Evolutionary conservation across 2,888 invertebrate species (phyloP), one percentile per base, ranked within the genome.

Genomic region (Pseudolycoriella hygida): DNA sequence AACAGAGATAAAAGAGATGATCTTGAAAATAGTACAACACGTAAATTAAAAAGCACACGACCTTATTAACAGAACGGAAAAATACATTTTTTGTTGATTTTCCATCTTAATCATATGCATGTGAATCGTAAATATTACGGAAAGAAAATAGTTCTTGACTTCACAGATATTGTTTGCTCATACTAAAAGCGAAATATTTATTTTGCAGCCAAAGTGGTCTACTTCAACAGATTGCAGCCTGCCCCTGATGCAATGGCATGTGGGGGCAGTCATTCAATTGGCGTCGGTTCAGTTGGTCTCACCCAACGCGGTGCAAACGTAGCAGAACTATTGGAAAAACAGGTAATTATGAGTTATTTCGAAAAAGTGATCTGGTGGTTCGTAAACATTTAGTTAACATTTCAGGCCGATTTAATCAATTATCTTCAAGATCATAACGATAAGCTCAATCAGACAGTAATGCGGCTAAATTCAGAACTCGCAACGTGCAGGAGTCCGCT

Each of bases 371-470:
- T 6, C 25, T 8, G 25, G 8, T 25, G 8, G n/a, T n/a, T n/a
- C 25, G 25, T 6, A 25, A 25, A 25, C 25, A 25, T 25, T 25
- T 25, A 34, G 3, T 14, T 34, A 5, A 14, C 4, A 34, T 49
- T 57, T 42, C 51, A 70, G 67, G 79, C 80, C 19, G 80, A 80
- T 61, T 64, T 80, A 8, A 80, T 81, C 50, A 67, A 71, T 55
- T 77, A 77, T 56, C 62, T 80, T 46, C 71, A 72, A 51, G 79
- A 80, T 55, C 77, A 79, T 51, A 78, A 80, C 53, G 70, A 70
- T 20, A 71, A 71, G 54, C 63, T 80, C 38, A 74, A 76, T 51
- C 72, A 75, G 52, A 77, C 74, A 57, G 64, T 80, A 53, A 74
- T 79, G 67, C 62, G 70, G 47, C 59, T 75, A 53, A 73, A 69